Evolutionary conservation across 2,888 invertebrate species (phyloP), one percentile per base, ranked within the genome.

Genomic region (Diplazon laetatorius): DNA sequence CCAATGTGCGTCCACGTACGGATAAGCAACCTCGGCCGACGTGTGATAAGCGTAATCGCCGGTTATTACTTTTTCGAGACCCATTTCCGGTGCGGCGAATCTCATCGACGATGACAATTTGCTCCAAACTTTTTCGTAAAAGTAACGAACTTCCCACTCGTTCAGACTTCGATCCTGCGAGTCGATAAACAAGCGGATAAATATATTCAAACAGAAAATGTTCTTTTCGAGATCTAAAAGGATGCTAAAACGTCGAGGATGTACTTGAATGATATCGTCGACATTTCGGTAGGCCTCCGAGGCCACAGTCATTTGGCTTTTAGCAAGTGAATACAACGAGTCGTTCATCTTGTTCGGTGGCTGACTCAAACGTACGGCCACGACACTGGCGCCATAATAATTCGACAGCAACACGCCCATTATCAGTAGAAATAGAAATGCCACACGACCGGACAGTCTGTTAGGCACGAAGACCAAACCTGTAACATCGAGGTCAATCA

Each of bases 261-360:
- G 78, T 80, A 86, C 87, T 9, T 84, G 80, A 9, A 88, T 66
- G 30, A 86, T 83, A 48, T 83, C 84, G 12, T 86, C 85, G 1
- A 88, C 79, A 50, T 86, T 86, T 0, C 85, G 78, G 35, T 85
- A 84, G 18, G 85, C 85, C 35, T 89, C 89, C 0, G 88, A 87
- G 2, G 85, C 85, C 1, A 89, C 77, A 65, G 80, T 83, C 10
- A 89, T 46, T 25, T 85, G 79, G 35, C 86, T 84, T 18, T 84
- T 82, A 0, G 85, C 82, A 3, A 90, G 82, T 14, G 87, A 83
- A 2, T 83, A 84, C 1, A 89, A 80, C 0, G 88, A 89, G 80
- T 90, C 89, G 57, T 89, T 89, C 80, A 89, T 88, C 82, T 87
- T 89, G 2, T 85, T 85, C 2, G 89, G 82, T 0, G 89, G 89